phyloP scores from a whole-genome alignment of 2,888 invertebrate species.

The Anoplius nigerrimus region DNA sequence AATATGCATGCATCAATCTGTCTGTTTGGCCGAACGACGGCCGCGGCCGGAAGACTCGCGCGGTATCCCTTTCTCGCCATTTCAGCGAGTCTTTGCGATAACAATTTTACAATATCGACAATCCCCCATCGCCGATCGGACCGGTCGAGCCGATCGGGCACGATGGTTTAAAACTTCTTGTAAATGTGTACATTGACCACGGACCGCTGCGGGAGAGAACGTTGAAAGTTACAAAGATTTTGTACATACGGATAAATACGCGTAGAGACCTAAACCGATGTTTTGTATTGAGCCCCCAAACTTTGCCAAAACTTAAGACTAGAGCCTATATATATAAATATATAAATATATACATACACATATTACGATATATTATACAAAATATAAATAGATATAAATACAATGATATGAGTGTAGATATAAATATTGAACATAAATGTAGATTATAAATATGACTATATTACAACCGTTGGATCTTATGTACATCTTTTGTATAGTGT shows the following conservation, averaged over 20 bases:
- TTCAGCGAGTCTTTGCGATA: too few species aligned
- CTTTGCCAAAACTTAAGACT: constrained; percentile 69
- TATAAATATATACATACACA: constrained; percentile 41
- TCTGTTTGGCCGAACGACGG: too few species aligned
- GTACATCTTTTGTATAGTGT: constrained; percentile 70
- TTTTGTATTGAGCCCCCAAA: constrained; percentile 66
- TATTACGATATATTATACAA: constrained; percentile 48
- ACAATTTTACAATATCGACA: constrained; percentile 62
- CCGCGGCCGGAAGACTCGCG: too few species aligned
- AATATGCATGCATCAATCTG: too few species aligned
- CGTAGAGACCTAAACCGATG: constrained; percentile 57
- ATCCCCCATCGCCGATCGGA: constrained; percentile 65
- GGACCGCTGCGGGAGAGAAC: constrained; percentile 47
- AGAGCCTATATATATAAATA: constrained; percentile 27
- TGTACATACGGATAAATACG: constrained; percentile 53
- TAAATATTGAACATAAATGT: constrained; percentile 14
- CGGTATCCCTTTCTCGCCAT: too few species aligned
- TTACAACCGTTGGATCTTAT: constrained; percentile 68
- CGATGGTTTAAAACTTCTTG: constrained; percentile 55
- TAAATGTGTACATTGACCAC: constrained; percentile 66
- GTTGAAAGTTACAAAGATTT: constrained; percentile 64
- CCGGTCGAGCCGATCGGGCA: constrained; percentile 46
- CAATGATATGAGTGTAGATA: constrained; percentile 32
- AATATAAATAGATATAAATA: constrained; percentile 41
- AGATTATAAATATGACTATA: constrained; percentile 51